Evolutionary conservation across 30 jellyfish, hydroid and myxozoan species (phyloP).

Genomic region (Chrysaora quinquecirrha): DNA sequence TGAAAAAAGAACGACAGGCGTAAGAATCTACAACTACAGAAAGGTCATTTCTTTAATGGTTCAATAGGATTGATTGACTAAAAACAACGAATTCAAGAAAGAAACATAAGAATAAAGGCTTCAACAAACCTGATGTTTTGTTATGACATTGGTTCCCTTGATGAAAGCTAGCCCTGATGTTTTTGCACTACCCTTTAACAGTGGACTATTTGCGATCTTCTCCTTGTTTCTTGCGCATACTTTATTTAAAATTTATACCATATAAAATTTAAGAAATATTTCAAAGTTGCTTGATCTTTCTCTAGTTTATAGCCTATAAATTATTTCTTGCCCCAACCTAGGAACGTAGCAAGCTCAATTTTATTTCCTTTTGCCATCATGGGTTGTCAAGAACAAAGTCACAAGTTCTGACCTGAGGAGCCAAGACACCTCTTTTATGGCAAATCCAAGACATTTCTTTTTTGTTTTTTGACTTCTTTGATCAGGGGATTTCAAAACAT

Average conservation of each 20-base stretch:
- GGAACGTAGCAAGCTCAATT: conserved; percentile 23
- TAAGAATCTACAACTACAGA: background rate
- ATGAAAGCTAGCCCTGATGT: conserved; percentile 31
- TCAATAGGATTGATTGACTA: background rate
- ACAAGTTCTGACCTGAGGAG: too few relatives aligned
- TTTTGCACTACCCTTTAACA: conserved; percentile 33
- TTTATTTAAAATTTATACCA: conserved; percentile 64
- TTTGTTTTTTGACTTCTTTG: too few relatives aligned
- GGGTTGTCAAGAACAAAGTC: too few relatives aligned
- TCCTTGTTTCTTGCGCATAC: conserved; percentile 36
- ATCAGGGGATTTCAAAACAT: too few relatives aligned
- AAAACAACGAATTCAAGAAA: background rate
- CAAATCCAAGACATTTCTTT: too few relatives aligned
- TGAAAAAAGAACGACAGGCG: background rate
- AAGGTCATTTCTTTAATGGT: background rate
- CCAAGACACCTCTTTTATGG: too few relatives aligned
- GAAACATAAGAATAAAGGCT: background rate
- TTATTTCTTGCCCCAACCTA: background rate
- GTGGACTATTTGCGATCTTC: background rate
- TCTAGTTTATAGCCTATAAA: conserved; percentile 36
- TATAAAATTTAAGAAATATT: conserved; percentile 15
- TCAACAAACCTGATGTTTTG: conserved; percentile 24
- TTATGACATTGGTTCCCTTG: conserved; percentile 44
- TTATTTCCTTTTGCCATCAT: conserved; percentile 35
- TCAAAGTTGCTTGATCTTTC: background rate